Evolutionary conservation across 1,140 invertebrate species (phyloP).

Genomic region (Heliconius eleuchia): DNA sequence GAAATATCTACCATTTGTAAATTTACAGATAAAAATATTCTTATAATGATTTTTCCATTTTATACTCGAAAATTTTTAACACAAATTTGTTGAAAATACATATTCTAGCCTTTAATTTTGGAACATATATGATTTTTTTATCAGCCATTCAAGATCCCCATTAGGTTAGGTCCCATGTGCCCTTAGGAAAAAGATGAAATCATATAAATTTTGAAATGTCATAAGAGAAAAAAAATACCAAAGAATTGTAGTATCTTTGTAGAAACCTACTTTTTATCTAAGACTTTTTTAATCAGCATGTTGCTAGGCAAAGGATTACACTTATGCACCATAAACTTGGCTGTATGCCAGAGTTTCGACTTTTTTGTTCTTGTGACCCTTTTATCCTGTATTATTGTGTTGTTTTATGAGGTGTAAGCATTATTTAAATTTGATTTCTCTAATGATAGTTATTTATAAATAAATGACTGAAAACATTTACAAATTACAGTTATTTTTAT

Average conservation of each 20-base stretch:
- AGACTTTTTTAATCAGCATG: slow-evolving; percentile 12
- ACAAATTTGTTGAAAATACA: no score
- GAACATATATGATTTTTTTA: no score
- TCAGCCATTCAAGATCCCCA: no score
- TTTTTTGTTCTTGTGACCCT: slow-evolving; percentile 10
- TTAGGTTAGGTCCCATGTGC: no score
- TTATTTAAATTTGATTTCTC: neutral
- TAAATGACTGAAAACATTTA: neutral
- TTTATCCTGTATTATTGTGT: neutral
- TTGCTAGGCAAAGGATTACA: slow-evolving; percentile 13
- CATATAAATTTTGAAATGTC: no score
- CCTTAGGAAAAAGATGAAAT: no score
- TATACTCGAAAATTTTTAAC: no score
- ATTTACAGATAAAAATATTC: no score
- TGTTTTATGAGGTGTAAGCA: neutral
- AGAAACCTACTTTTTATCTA: slow-evolving; percentile 8
- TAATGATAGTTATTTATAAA: neutral
- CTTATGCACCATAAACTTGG: slow-evolving; percentile 7
- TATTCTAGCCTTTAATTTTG: no score
- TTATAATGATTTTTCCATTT: no score
- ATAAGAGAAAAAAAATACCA: neutral
- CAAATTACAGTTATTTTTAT: neutral
- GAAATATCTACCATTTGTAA: no score
- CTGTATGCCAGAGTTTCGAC: neutral
- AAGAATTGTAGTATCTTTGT: neutral